A percentile compares a stretch with the other conserved stretches of the same genome.
phyloP scores from a whole-genome alignment of 1,140 invertebrate species.

The Ips nitidus region DNA sequence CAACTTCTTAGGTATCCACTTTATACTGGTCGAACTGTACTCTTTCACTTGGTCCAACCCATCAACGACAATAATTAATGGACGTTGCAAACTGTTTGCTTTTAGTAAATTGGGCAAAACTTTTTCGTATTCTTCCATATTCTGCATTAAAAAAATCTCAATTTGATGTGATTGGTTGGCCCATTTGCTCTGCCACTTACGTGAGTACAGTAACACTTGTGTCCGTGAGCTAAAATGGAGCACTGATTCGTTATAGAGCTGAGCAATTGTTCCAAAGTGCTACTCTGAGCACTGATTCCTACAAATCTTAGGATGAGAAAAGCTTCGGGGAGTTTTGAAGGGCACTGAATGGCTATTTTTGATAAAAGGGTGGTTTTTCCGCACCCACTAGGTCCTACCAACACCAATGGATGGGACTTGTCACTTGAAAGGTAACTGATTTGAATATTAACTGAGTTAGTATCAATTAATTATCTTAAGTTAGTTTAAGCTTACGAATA shows the following conservation, averaged over 20 bases:
- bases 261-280: conserved; percentile 65
- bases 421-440: conserved; percentile 67
- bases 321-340: conserved; percentile 68
- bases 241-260: conserved; percentile 69
- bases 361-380: conserved; percentile 80
- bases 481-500: conserved; percentile 58
- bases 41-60: conserved; percentile 67
- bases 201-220: conserved; percentile 61
- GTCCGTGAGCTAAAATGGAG: conserved; percentile 62
- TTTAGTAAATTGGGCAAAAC: conserved; percentile 57
- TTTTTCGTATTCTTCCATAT: conserved; percentile 57
- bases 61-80: conserved; percentile 69
- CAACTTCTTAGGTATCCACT: conserved; percentile 70
- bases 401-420: conserved; percentile 64
- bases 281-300: conserved; percentile 67
- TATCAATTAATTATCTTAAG: background rate
- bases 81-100: conserved; percentile 58
- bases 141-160: conserved; percentile 48
- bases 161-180: background rate
- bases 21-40: conserved; percentile 54
- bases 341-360: conserved; percentile 65
- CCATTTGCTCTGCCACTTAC: conserved; percentile 53
- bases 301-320: conserved; percentile 63
- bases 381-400: conserved; percentile 76
- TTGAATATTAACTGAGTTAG: conserved; percentile 32